Percentiles rank a stretch among this genome's conserved stretches.
Conservation (phyloP, 2,113 vertebrate species). For the Oenanthe melanoleuca region DNA sequence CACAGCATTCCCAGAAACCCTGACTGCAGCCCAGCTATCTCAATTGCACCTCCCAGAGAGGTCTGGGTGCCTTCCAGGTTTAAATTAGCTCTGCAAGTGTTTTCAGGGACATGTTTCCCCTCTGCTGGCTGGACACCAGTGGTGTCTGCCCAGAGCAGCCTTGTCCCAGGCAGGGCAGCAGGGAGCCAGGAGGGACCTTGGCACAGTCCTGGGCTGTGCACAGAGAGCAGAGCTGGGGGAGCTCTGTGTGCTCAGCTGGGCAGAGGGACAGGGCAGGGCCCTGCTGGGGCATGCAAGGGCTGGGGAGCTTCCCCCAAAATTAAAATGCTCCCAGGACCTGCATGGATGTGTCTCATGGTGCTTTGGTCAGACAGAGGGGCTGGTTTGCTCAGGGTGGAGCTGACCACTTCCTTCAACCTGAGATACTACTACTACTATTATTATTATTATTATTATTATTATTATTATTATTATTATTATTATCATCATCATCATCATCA, state of each 20-base stretch:
- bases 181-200: not conserved
- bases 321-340: not conserved
- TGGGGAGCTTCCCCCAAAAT: not conserved
- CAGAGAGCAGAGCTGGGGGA: not conserved
- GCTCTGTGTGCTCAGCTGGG: not conserved
- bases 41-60: slow-evolving; percentile 2
- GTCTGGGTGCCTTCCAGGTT: slow-evolving; percentile 39
- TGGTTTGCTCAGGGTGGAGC: not conserved
- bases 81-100: slow-evolving; percentile 38
- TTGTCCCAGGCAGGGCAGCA: not conserved
- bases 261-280: not conserved
- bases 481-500: too few relatives aligned
- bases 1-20: slow-evolving; percentile 34
- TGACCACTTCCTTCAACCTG: not conserved
- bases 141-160: slow-evolving; percentile 26
- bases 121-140: not conserved
- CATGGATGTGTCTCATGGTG: accelerated
- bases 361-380: not conserved
- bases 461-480: too few relatives aligned
- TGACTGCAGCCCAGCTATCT: not conserved
- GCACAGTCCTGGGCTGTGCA: not conserved
- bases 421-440: not conserved
- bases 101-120: not conserved
- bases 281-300: not conserved
- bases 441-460: too few relatives aligned